phyloP scores from a whole-genome alignment of 35 echinoderm and acorn worm genomes.

The Heliocidaris erythrogramma region DNA sequence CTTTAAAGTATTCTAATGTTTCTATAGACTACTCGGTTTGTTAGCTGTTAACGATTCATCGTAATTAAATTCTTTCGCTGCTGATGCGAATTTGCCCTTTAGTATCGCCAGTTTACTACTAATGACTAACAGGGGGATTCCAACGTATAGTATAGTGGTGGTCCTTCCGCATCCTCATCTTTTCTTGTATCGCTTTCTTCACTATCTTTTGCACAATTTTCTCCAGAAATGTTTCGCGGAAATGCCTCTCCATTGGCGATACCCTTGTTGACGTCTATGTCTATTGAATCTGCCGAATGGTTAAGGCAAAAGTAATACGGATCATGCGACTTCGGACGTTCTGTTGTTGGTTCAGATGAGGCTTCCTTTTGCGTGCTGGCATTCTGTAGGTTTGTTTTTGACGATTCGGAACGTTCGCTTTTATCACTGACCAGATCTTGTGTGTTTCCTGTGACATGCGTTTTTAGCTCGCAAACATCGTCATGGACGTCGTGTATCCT shows the following conservation, averaged over 20 bases:
- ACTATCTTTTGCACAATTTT: neutral
- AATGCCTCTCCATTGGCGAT: neutral
- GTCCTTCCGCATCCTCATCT: neutral
- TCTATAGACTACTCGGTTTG: no score
- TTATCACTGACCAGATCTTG: neutral
- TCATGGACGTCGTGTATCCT: no score
- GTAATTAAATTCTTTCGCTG: no score
- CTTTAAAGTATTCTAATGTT: no score
- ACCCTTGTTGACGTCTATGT: neutral
- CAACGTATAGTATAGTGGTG: neutral
- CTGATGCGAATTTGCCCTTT: neutral
- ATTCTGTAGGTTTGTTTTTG: no score
- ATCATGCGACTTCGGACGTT: neutral
- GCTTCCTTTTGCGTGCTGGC: neutral
- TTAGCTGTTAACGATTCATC: no score
- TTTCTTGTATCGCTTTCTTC: neutral
- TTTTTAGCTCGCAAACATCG: neutral
- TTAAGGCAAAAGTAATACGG: neutral
- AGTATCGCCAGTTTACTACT: neutral
- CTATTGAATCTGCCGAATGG: neutral
- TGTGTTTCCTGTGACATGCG: neutral
- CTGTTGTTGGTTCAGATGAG: neutral
- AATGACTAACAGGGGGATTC: neutral
- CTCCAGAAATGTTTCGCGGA: neutral
- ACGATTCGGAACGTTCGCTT: neutral